Conservation (phyloP, 1,140 invertebrate genomes). For the Pachyrhynchus sulphureomaculatus region DNA sequence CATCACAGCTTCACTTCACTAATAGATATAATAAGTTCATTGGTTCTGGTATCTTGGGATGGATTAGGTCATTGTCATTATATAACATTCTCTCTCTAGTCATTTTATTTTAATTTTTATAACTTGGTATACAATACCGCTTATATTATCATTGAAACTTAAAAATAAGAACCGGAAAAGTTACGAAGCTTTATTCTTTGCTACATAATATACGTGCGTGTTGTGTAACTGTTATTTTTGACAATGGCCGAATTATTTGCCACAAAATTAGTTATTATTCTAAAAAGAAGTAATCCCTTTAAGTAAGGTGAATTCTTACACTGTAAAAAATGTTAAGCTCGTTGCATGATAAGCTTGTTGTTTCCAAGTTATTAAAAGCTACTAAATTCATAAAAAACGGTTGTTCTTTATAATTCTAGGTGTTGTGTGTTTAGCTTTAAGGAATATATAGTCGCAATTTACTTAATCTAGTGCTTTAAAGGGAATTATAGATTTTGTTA, state of each 20-base stretch:
- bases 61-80: no score
- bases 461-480: conserved; percentile 4
- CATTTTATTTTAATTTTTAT: no score
- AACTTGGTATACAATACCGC: no score
- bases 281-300: conserved; percentile 25
- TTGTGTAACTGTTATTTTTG: no score
- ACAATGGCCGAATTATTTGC: background rate
- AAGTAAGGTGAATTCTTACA: conserved; percentile 35
- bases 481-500: conserved; percentile 1
- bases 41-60: no score
- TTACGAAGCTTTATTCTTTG: no score
- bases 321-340: conserved; percentile 32
- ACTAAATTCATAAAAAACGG: conserved; percentile 42
- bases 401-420: conserved; percentile 50
- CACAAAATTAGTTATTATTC: conserved; percentile 6
- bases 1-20: background rate
- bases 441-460: conserved; percentile 27
- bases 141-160: no score
- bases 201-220: no score
- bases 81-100: no score
- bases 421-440: conserved; percentile 47
- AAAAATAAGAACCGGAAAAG: no score
- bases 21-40: no score
- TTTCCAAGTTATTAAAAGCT: conserved; percentile 42
- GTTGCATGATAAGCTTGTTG: conserved; percentile 33